phyloP scores from a whole-genome alignment of 2,113 vertebrate genomes.

The Ammodytes marinus region DNA sequence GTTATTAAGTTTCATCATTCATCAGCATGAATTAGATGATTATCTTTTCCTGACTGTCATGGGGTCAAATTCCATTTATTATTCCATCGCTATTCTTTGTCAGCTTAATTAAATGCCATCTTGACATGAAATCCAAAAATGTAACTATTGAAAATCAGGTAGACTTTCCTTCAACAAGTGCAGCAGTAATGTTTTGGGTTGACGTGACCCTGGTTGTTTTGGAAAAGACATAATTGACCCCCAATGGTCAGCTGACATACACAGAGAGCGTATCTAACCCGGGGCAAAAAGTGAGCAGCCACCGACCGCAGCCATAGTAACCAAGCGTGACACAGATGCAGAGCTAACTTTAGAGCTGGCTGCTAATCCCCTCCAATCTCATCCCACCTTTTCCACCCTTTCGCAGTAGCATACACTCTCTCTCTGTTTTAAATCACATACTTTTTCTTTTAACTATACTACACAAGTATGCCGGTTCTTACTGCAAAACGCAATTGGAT shows the following conservation, averaged over 20 bases:
- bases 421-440: no score
- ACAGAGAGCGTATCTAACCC: slow-evolving; percentile 3
- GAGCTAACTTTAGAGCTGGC: slow-evolving; percentile 61
- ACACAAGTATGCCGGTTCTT: no score
- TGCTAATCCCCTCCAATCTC: slow-evolving; percentile 70
- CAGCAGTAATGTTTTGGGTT: neutral
- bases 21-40: neutral
- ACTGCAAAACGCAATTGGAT: no score
- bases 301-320: slow-evolving; percentile 34
- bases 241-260: neutral
- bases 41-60: neutral
- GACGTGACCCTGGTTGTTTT: neutral
- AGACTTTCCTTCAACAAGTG: neutral
- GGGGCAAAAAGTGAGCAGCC: slow-evolving; percentile 8
- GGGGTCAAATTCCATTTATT: neutral
- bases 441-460: no score
- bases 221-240: neutral
- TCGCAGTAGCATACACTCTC: neutral
- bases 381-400: slow-evolving; percentile 26
- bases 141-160: neutral
- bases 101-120: neutral
- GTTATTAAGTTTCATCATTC: no score
- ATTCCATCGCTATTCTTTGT: neutral
- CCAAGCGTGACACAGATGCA: slow-evolving; percentile 64
- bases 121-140: accelerated